These are phyloP conservation scores for Propithecus perrieri DNA, from an alignment of 2,797 vertebrate species.

Conservation along the genomic window DNA sequence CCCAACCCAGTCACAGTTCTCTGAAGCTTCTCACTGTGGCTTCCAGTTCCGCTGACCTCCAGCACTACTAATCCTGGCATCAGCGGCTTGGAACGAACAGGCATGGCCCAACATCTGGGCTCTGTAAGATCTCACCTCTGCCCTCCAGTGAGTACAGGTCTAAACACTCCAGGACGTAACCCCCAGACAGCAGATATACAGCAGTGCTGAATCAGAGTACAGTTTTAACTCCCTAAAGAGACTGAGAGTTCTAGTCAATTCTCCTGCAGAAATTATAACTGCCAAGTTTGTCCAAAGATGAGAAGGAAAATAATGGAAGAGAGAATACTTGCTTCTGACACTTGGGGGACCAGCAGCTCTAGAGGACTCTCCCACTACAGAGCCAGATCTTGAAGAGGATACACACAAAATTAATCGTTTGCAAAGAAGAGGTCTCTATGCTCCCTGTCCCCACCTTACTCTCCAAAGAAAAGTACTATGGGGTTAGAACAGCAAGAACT, in stretches of 20 bases:
- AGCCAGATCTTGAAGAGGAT: background rate
- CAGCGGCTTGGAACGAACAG: too few relatives aligned
- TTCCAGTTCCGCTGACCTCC: background rate
- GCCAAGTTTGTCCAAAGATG: background rate
- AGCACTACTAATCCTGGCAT: too few relatives aligned
- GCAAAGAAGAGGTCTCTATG: background rate
- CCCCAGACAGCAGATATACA: background rate
- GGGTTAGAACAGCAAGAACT: background rate
- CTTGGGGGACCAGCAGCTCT: background rate
- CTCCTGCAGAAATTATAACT: background rate
- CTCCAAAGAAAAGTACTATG: background rate
- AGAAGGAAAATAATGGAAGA: background rate
- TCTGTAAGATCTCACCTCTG: background rate
- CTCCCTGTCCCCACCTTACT: background rate
- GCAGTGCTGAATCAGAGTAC: background rate
- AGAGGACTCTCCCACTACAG: background rate
- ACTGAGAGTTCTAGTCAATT: background rate
- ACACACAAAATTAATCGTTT: background rate
- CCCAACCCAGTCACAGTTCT: background rate
- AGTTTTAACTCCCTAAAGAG: background rate
- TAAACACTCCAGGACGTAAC: background rate
- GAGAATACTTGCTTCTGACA: background rate
- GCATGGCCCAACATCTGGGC: background rate
- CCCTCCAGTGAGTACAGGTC: background rate
- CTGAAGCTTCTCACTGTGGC: background rate